Evolutionary conservation across 2,113 vertebrate species (phyloP).

Genomic region (Cephalopterus ornatus): DNA sequence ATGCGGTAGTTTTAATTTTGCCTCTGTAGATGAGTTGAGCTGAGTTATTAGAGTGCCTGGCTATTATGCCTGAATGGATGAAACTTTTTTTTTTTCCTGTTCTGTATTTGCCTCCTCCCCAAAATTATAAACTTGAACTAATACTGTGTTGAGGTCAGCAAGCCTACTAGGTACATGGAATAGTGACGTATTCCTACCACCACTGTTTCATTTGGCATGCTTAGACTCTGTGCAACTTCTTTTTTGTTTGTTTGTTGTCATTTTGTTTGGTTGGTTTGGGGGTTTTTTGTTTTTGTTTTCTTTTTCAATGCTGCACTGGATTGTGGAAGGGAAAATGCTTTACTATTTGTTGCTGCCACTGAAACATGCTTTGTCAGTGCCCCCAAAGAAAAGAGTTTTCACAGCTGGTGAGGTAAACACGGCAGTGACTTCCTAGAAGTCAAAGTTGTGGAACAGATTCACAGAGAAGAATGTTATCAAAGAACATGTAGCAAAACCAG

Average conservation of each 20-base stretch:
- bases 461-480: slow-evolving; percentile 17
- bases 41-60: background rate
- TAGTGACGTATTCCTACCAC: background rate
- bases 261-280: too few relatives aligned
- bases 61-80: background rate
- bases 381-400: slow-evolving; percentile 8
- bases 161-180: background rate
- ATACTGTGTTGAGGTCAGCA: slow-evolving; percentile 7
- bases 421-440: background rate
- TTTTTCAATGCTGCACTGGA: slow-evolving; percentile 17
- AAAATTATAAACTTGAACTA: slow-evolving; percentile 36
- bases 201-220: background rate
- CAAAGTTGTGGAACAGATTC: background rate
- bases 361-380: background rate
- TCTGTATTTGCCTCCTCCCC: background rate
- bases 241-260: background rate
- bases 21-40: background rate
- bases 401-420: background rate
- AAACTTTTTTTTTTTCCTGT: background rate
- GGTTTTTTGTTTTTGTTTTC: background rate
- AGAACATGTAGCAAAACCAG: background rate
- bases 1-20: background rate
- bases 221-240: background rate
- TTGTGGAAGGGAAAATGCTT: background rate
- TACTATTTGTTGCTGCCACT: background rate